Conservation (phyloP, 2,888 invertebrate genomes). For the Eristalis pertinax region DNA sequence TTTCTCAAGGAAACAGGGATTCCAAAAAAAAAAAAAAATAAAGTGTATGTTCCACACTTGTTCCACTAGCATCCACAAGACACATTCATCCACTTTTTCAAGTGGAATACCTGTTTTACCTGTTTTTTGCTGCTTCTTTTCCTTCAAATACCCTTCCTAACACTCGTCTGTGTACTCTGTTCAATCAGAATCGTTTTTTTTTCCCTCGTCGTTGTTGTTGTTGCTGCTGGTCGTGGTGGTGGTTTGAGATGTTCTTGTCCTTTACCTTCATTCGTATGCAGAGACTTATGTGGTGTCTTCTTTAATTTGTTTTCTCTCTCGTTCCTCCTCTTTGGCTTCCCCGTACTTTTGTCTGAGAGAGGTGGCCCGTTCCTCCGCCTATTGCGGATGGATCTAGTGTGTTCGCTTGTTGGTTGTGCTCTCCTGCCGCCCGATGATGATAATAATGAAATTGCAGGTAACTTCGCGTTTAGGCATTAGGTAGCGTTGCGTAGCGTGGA, state of each 20-base stretch:
- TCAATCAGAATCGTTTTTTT: conserved; percentile 61
- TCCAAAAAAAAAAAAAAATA: background rate
- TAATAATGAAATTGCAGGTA: conserved; percentile 71
- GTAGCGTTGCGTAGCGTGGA: conserved; percentile 66
- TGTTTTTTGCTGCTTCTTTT: conserved; percentile 76
- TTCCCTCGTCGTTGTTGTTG: background rate
- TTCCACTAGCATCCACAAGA: conserved; percentile 48
- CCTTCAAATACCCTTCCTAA: conserved; percentile 77
- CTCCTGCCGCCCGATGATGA: conserved; percentile 37
- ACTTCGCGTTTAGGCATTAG: conserved; percentile 71
- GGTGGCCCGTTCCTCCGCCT: conserved; percentile 21
- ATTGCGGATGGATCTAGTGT: background rate
- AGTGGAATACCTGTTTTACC: conserved; percentile 81
- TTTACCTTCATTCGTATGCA: conserved; percentile 69
- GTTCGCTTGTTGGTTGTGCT: background rate
- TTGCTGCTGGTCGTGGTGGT: conserved; percentile 23
- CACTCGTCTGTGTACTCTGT: conserved; percentile 77
- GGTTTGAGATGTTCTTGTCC: conserved; percentile 56
- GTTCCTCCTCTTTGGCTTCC: conserved; percentile 29
- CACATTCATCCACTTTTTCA: conserved; percentile 64
- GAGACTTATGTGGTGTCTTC: conserved; percentile 42
- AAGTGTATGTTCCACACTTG: conserved; percentile 24
- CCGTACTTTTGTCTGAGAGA: conserved; percentile 33
- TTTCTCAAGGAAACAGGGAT: background rate
- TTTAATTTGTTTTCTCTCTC: background rate